phyloP scores from a whole-genome alignment of 2,797 vertebrate genomes.

The Pangasius larnaudii region DNA sequence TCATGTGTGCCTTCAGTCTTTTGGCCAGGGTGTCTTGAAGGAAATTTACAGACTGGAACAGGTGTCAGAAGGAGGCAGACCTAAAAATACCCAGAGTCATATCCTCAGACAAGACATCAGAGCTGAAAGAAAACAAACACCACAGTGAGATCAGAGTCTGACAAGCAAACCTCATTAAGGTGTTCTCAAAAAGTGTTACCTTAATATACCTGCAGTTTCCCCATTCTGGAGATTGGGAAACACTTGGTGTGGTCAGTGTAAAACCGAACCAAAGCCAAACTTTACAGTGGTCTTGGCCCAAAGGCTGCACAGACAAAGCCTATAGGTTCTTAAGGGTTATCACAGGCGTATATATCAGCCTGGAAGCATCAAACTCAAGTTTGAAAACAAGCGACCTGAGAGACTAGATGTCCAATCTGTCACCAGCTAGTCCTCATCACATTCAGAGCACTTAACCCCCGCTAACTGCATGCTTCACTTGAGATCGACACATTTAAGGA shows the following conservation, averaged over 20 bases:
- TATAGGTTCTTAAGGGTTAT: neutral
- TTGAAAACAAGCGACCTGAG: constrained; percentile 66
- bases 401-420: constrained; percentile 55
- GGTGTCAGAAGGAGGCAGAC: constrained; percentile 82
- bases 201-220: neutral
- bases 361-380: constrained; percentile 58
- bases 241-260: neutral
- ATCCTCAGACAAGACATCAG: constrained; percentile 66
- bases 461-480: constrained; percentile 50
- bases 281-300: neutral
- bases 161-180: neutral
- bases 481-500: constrained; percentile 19
- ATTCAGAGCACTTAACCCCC: constrained; percentile 42
- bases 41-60: constrained; percentile 86
- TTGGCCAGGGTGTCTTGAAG: constrained; percentile 73
- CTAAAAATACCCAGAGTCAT: constrained; percentile 88
- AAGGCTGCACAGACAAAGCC: neutral
- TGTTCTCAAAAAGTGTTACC: neutral
- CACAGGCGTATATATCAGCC: constrained; percentile 56
- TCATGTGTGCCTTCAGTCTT: constrained; percentile 75
- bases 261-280: neutral
- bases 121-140: constrained; percentile 55
- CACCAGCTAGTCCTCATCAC: constrained; percentile 51
- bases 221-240: neutral
- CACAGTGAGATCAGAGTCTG: constrained; percentile 1